Base-by-base conservation (phyloP, 2,113 vertebrate species). In the Apodemus sylvaticus region DNA sequence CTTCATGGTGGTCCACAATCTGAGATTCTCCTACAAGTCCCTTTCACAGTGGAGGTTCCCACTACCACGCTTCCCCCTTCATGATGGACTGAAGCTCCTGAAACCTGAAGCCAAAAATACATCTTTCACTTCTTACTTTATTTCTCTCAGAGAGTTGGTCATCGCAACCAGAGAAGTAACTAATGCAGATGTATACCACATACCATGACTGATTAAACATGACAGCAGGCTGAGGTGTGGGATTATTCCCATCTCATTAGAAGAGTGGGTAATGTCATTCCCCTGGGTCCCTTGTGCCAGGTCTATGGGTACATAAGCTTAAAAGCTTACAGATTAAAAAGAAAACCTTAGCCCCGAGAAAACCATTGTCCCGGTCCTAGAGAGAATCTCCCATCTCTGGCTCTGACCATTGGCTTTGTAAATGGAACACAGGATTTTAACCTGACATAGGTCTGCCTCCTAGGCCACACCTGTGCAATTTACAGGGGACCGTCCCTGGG, bases 211-310 rank as follows among this genome's bases (percentile, higher is more conserved):
- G 34, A 68, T 8, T 6, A 19, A 79, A 22, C 5, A 7, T 0
- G 1, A 36, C 58, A 13, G 26, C 11, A 36, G 12, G 31, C 3
- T 34, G n/a, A 77, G 26, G 83, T 7, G 5, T 53, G 55, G 22
- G 62, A 12, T 53, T n/a, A 76, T 3, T 5, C 24, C 26, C 36
- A 13, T 26, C 62, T 76, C 31, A 2, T 45, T 24, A 36, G 4
- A 39, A 70, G 0, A 19, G 5, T 20, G 45, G 7, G 19, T 0
- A 6, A 66, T 11, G 26, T 5, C 55, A 1, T 55, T 62, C 24
- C 5, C 5, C 6, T 0, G 1, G 10, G 51, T 24, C 36, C 24
- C 7, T 1, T 14, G 20, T 22, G 14, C 26, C 39, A 45, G 1
- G 55, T 4, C 2, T 31, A 1, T 20, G 66, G 12, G 51, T 0